phyloP scores from a whole-genome alignment of 1,140 invertebrate genomes.

The Protaetia brevitarsis region DNA sequence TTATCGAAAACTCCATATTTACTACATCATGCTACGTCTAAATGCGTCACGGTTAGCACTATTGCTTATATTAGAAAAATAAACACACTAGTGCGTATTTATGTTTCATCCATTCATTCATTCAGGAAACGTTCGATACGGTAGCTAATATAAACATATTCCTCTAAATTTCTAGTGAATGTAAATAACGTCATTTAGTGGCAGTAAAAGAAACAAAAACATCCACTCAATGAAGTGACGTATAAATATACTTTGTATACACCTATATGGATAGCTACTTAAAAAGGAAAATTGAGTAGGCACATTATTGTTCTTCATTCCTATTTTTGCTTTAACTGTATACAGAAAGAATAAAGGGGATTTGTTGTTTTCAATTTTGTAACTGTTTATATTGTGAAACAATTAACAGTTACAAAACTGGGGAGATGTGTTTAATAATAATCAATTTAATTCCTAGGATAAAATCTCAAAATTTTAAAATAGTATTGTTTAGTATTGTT shows the following conservation, averaged over 20 bases:
- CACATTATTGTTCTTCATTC: neutral
- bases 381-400: neutral
- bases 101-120: conserved; percentile 2
- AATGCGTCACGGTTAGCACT: no score
- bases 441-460: no score
- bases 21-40: no score
- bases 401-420: neutral
- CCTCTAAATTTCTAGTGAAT: conserved; percentile 7
- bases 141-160: neutral
- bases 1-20: no score
- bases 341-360: no score
- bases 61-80: no score
- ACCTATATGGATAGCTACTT: neutral
- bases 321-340: neutral
- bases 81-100: neutral
- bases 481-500: no score
- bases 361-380: neutral
- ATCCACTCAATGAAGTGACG: neutral
- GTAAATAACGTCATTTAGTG: neutral
- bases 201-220: neutral
- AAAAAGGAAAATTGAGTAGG: neutral
- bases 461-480: no score
- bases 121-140: neutral
- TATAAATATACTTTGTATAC: neutral
- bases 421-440: no score